Conservation (phyloP, 2,797 vertebrate species). For the Lutjanus argentimaculatus region DNA sequence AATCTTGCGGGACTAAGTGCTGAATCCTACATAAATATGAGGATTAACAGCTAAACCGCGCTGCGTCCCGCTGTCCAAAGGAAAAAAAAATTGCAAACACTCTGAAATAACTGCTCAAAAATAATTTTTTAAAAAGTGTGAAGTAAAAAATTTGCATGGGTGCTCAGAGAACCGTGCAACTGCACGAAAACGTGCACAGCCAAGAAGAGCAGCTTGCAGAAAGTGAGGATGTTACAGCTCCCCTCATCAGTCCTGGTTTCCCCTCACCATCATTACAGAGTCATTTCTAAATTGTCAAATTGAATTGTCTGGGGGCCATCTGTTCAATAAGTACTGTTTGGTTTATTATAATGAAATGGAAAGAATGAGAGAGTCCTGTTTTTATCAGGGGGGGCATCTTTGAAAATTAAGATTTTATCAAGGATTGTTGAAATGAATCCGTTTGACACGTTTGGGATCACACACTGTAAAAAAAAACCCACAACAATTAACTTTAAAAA, state of each 20-base stretch:
- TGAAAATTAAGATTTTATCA: conserved; percentile 67
- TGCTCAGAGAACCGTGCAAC: conserved; percentile 42
- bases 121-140: conserved; percentile 5
- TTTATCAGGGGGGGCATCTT: conserved; percentile 43
- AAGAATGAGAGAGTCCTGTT: conserved; percentile 36
- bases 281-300: conserved; percentile 69
- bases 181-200: conserved; percentile 25
- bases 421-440: conserved; percentile 34
- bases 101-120: conserved; percentile 40
- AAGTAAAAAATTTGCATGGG: conserved; percentile 49
- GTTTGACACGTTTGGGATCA: conserved; percentile 15
- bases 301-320: conserved; percentile 72
- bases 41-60: conserved; percentile 72
- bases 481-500: no score
- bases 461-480: no score
- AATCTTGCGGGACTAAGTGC: conserved; percentile 72
- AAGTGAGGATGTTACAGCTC: conserved; percentile 26
- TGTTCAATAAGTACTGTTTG: conserved; percentile 67
- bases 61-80: conserved; percentile 55
- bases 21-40: conserved; percentile 78
- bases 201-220: conserved; percentile 28
- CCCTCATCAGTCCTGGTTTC: conserved; percentile 37
- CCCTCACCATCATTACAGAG: conserved; percentile 55
- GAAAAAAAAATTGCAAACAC: conserved; percentile 43
- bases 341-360: conserved; percentile 69